Evolutionary conservation across 2,797 vertebrate genomes (phyloP).

Genomic region (Darevskia mixta): DNA sequence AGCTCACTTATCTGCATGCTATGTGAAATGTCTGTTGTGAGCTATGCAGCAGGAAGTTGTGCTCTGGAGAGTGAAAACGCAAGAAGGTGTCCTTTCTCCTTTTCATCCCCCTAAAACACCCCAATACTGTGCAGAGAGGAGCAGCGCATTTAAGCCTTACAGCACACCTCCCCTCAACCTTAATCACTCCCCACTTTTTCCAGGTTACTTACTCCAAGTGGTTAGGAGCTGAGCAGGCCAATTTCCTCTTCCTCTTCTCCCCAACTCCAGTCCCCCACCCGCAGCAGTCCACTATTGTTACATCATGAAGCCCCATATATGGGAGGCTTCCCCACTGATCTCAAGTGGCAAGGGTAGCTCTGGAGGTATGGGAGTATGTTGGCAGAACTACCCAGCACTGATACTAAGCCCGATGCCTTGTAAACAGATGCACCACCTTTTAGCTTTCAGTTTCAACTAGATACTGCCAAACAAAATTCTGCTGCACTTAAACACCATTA

Average conservation of each 20-base stretch:
- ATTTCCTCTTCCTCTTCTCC: background rate
- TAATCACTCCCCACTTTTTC: background rate
- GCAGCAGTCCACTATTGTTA: background rate
- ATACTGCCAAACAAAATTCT: background rate
- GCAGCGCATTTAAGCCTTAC: background rate
- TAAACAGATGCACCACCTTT: background rate
- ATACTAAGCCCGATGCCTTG: background rate
- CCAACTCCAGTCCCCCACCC: background rate
- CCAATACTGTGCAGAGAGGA: background rate
- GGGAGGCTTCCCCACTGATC: background rate
- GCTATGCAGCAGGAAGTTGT: background rate
- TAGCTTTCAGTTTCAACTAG: background rate
- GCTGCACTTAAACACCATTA: background rate
- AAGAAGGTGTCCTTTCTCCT: background rate
- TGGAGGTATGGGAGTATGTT: background rate
- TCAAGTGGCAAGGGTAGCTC: background rate
- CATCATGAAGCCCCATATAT: background rate
- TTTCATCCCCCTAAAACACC: background rate
- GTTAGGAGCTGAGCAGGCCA: background rate
- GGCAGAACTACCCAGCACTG: no score
- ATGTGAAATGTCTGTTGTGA: no score
- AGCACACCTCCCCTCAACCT: background rate
- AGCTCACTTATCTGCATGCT: no score
- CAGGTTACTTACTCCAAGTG: background rate
- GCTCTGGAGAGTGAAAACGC: background rate